phyloP scores from a whole-genome alignment of 2,113 vertebrate genomes.

The Pangasianodon hypophthalmus region DNA sequence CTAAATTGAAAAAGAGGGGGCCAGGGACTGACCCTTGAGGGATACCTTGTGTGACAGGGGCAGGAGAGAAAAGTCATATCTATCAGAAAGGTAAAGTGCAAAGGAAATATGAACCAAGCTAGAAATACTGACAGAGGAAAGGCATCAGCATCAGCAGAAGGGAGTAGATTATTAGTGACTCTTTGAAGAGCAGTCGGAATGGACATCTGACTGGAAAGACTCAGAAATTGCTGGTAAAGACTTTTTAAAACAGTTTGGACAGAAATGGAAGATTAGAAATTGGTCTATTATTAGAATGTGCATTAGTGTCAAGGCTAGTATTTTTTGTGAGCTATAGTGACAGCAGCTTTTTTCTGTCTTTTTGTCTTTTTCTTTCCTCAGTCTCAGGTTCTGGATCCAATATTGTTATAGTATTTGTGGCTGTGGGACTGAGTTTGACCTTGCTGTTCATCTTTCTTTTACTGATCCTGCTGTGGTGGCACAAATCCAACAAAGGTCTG shows the following conservation, averaged over 20 bases:
- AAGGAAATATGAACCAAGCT: background rate
- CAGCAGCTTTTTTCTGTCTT: background rate
- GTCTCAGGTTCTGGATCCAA: background rate
- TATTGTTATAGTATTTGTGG: background rate
- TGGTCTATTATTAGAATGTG: background rate
- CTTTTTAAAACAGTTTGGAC: background rate
- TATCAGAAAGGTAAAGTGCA: background rate
- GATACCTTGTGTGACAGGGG: background rate
- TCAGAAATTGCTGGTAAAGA: background rate
- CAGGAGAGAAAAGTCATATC: background rate
- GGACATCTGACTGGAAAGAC: background rate
- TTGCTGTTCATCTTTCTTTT: conserved; percentile 27
- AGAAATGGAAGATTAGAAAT: background rate
- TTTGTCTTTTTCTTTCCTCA: conserved; percentile 9
- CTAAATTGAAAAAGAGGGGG: background rate
- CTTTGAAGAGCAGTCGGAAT: background rate
- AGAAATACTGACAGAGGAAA: background rate
- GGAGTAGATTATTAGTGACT: background rate
- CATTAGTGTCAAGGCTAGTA: background rate
- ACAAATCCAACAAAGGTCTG: conserved; percentile 51
- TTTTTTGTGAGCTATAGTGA: background rate
- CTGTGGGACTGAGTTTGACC: background rate
- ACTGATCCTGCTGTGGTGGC: conserved; percentile 35
- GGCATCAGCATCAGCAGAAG: background rate
- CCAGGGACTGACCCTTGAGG: background rate